Conservation (phyloP, 2,113 vertebrate genomes). For the Rhizomys pruinosus region DNA sequence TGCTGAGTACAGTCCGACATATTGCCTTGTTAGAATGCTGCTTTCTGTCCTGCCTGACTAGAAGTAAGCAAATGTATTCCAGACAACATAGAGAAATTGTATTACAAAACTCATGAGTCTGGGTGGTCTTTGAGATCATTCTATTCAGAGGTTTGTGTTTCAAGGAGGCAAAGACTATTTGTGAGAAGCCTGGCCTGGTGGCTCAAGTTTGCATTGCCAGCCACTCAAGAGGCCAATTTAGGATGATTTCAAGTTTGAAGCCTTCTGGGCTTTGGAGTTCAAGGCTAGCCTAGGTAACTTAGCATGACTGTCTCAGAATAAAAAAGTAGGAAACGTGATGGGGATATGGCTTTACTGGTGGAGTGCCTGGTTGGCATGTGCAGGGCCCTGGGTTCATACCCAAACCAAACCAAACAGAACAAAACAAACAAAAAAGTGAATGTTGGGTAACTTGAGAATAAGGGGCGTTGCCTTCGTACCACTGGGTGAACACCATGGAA, state of each 20-base stretch:
- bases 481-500: background rate
- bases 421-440: too few relatives aligned
- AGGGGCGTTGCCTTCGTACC: background rate
- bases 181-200: background rate
- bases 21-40: slow-evolving; percentile 7
- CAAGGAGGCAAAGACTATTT: background rate
- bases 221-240: background rate
- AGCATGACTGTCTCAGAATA: background rate
- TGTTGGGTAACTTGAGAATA: background rate
- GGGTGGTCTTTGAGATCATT: background rate
- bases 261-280: background rate
- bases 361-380: background rate
- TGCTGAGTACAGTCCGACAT: slow-evolving; percentile 10
- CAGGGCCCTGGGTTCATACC: background rate
- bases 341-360: background rate
- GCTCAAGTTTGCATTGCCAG: background rate
- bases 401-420: background rate
- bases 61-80: slow-evolving; percentile 22
- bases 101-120: background rate
- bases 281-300: background rate
- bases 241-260: too few relatives aligned
- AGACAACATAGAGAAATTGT: slow-evolving; percentile 7
- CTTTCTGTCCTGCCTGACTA: background rate
- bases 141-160: background rate
- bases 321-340: background rate